phyloP scores from a whole-genome alignment of 2,888 invertebrate species.

The Masnerella sp. region DNA sequence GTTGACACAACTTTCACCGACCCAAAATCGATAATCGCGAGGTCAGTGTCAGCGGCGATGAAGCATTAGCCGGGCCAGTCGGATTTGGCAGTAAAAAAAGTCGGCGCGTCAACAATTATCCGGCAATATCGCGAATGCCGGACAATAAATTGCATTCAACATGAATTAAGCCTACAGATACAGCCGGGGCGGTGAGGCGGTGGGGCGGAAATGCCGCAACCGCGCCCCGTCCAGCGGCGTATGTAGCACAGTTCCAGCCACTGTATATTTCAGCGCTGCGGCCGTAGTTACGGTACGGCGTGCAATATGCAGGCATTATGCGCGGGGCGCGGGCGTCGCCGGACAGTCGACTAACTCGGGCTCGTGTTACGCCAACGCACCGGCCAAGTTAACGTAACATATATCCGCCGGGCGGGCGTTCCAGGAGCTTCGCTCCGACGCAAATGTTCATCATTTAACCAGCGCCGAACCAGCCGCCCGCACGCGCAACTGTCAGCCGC shows the following conservation, averaged over 20 bases:
- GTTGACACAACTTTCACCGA: constrained; percentile 56
- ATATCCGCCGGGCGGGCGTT: constrained; percentile 63
- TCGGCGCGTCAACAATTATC: constrained; percentile 35
- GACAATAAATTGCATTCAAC: constrained; percentile 56
- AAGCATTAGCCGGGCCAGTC: constrained; percentile 27
- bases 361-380: constrained; percentile 72
- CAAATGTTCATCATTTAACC: constrained; percentile 75
- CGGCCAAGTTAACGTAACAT: constrained; percentile 66
- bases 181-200: constrained; percentile 65
- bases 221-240: constrained; percentile 29
- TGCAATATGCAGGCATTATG: constrained; percentile 73
- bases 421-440: constrained; percentile 67
- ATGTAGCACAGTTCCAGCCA: constrained; percentile 64
- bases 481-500: too few species aligned
- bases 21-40: constrained; percentile 56
- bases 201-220: constrained; percentile 61
- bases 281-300: constrained; percentile 71
- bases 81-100: constrained; percentile 3
- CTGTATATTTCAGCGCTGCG: constrained; percentile 74
- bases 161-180: constrained; percentile 55
- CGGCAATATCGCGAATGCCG: constrained; percentile 41
- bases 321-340: constrained; percentile 43
- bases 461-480: too few species aligned
- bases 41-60: constrained; percentile 53
- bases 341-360: constrained; percentile 74